Evolutionary conservation across 2,888 invertebrate species (phyloP).

Genomic region (Dynastes hyllus): DNA sequence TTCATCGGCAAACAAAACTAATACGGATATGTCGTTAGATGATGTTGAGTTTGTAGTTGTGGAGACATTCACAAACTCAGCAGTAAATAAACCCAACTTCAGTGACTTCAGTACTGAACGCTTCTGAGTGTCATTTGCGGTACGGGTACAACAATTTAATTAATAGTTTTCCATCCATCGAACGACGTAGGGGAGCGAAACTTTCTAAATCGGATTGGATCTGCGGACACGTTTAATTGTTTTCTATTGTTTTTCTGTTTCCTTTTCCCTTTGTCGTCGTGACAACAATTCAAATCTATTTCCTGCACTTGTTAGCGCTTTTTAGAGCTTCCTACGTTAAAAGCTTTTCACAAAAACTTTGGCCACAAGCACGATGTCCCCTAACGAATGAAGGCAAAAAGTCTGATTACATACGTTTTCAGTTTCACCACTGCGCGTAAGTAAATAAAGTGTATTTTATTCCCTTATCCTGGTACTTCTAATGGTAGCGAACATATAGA

Average conservation of each 20-base stretch:
- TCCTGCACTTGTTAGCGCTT: constrained; percentile 25
- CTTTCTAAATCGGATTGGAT: constrained; percentile 45
- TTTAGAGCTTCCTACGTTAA: constrained; percentile 11
- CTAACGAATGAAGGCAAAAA: neutral
- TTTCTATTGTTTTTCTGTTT: constrained; percentile 45
- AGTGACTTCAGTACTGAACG: constrained; percentile 44
- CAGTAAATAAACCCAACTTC: constrained; percentile 48
- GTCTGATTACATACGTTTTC: constrained; percentile 4
- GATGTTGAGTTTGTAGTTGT: constrained; percentile 36
- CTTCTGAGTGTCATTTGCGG: constrained; percentile 54
- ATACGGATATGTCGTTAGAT: constrained; percentile 40
- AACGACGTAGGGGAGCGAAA: constrained; percentile 37
- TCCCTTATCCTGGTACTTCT: neutral
- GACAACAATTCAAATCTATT: constrained; percentile 45
- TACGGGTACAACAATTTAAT: constrained; percentile 59
- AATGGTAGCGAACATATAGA: neutral
- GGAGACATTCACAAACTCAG: constrained; percentile 46
- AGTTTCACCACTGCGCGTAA: neutral
- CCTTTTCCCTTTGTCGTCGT: constrained; percentile 32
- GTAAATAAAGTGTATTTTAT: no score
- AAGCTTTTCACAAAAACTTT: constrained; percentile 28
- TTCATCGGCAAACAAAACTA: constrained; percentile 35
- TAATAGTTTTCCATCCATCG: constrained; percentile 56
- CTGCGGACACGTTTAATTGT: constrained; percentile 43
- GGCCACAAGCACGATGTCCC: neutral